Conservation (phyloP, 2,797 vertebrate species). For the Harpagifer antarcticus region DNA sequence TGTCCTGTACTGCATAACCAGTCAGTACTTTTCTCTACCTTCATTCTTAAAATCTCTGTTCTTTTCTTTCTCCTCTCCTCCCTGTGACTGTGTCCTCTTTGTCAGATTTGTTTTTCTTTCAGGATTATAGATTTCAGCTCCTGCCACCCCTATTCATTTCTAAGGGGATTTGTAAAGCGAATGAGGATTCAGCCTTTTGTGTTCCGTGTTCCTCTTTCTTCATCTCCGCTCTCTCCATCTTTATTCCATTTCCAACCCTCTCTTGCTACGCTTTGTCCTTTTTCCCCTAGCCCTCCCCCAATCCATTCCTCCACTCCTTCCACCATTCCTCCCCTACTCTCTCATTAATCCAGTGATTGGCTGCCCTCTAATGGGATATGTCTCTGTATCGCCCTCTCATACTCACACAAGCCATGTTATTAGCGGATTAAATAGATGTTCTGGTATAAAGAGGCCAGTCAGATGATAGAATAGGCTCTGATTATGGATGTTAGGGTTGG, state of each 20-base stretch:
- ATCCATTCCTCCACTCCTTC: conserved; percentile 2
- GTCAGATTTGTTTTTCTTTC: conserved; percentile 55
- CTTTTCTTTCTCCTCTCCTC: conserved; percentile 15
- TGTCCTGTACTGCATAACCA: conserved; percentile 6
- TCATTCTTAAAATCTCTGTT: conserved; percentile 16
- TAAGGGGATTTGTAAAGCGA: conserved; percentile 65
- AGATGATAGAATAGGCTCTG: conserved; percentile 54
- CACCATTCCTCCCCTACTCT: conserved; percentile 50
- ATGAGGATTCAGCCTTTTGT: conserved; percentile 53
- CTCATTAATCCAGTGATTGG: conserved; percentile 87
- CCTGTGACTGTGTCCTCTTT: conserved; percentile 41
- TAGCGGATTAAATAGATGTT: conserved; percentile 86
- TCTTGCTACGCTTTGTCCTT: conserved; percentile 42
- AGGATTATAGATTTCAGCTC: conserved; percentile 59
- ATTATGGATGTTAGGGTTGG: conserved; percentile 66
- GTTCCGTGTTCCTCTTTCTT: conserved; percentile 32
- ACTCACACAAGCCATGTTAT: conserved; percentile 80
- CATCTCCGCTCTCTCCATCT: conserved; percentile 41
- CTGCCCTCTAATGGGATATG: conserved; percentile 84
- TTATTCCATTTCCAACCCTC: conserved; percentile 42
- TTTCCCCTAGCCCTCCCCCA: conserved; percentile 30
- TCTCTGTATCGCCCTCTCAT: conserved; percentile 45
- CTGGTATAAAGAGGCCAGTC: conserved; percentile 55
- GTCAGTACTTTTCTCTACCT: conserved; percentile 25
- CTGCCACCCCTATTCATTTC: conserved; percentile 45